A percentile compares a stretch with the other conserved stretches of the same genome.
These are phyloP conservation scores for Drosophila imparisetae DNA, from an alignment of 2,888 invertebrate species.

Conservation along the genomic window DNA sequence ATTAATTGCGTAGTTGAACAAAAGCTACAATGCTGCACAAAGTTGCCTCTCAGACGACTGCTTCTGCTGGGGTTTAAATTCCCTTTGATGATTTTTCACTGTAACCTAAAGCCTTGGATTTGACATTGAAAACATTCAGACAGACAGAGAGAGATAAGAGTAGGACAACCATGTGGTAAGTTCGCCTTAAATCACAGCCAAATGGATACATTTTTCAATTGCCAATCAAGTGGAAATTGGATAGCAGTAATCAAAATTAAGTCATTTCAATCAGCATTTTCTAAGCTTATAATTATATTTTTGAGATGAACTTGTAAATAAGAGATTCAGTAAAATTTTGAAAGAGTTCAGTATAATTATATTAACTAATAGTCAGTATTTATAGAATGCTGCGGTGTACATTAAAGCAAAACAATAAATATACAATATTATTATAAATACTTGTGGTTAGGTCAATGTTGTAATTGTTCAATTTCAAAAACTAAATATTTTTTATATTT, in stretches of 20 bases:
- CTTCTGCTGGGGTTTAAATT: conserved; percentile 25
- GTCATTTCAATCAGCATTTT: background rate
- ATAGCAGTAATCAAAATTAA: background rate
- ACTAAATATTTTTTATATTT: too few relatives aligned
- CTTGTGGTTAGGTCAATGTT: too few relatives aligned
- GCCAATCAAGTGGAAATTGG: background rate
- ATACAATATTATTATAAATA: too few relatives aligned
- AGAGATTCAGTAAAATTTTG: background rate
- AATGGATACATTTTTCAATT: background rate
- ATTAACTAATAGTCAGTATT: too few relatives aligned
- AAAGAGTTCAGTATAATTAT: background rate
- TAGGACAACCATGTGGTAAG: background rate
- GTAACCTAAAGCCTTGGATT: conserved; percentile 10
- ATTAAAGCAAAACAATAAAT: too few relatives aligned
- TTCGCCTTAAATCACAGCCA: background rate
- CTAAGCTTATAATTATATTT: background rate
- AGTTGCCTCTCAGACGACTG: conserved; percentile 22
- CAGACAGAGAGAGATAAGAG: background rate
- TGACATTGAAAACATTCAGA: conserved; percentile 31
- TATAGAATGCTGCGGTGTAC: too few relatives aligned
- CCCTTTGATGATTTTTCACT: conserved; percentile 47
- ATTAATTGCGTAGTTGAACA: conserved; percentile 61
- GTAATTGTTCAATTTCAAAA: too few relatives aligned
- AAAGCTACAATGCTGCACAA: conserved; percentile 33
- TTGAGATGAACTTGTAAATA: background rate